A percentile compares a stretch with the other conserved stretches of the same genome.
phyloP scores from a whole-genome alignment of 1,140 invertebrate genomes.

The Rhyacophila brunnea region DNA sequence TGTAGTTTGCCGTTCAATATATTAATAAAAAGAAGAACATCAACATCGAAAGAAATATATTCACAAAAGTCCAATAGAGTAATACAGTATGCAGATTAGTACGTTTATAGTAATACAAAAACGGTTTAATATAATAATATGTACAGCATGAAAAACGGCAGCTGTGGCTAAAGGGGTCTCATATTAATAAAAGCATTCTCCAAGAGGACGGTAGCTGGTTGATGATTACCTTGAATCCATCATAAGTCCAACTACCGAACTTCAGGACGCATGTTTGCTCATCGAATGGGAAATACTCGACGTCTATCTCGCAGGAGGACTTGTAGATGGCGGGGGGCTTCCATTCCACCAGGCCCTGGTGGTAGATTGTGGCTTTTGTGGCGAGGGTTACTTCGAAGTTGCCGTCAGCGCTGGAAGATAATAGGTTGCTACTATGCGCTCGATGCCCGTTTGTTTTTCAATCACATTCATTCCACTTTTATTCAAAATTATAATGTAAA shows the following conservation, averaged over 20 bases:
- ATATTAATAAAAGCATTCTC: constrained; percentile 17
- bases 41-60: background rate
- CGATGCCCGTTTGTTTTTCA: constrained; percentile 4
- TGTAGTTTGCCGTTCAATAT: no score
- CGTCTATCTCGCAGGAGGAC: constrained; percentile 92
- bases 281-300: constrained; percentile 96
- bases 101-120: background rate
- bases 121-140: constrained; percentile 19
- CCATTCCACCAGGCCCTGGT: constrained; percentile 92
- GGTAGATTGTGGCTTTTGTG: constrained; percentile 90
- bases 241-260: constrained; percentile 96
- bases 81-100: background rate
- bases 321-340: constrained; percentile 96
- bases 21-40: background rate
- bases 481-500: no score
- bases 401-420: constrained; percentile 84
- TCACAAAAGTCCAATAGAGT: background rate
- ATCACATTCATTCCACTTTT: no score
- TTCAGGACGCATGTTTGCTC: constrained; percentile 83
- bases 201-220: constrained; percentile 4
- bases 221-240: constrained; percentile 77
- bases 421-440: constrained; percentile 33
- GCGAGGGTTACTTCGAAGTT: constrained; percentile 96
- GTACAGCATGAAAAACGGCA: constrained; percentile 21
- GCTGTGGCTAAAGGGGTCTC: constrained; percentile 18